Conservation (phyloP, 2,888 invertebrate species). For the Brenthis hecate region DNA sequence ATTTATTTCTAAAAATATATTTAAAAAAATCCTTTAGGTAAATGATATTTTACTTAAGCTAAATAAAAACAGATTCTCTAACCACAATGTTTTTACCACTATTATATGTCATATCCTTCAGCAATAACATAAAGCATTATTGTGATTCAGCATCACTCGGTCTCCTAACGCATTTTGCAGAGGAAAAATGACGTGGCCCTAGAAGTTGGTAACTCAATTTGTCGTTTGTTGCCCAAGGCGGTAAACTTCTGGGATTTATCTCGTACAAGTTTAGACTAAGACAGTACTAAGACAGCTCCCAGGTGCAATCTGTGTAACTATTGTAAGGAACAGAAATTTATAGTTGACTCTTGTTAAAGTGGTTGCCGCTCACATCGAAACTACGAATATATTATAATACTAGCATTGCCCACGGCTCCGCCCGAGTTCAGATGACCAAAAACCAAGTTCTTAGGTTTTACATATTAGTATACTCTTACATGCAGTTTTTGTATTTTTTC, state of each 20-base stretch:
- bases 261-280: conserved; percentile 65
- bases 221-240: conserved; percentile 53
- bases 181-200: conserved; percentile 50
- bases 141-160: background rate
- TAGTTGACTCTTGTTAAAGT: conserved; percentile 57
- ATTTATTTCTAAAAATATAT: too few species aligned
- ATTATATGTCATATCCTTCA: too few species aligned
- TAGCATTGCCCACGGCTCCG: background rate
- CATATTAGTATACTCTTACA: too few species aligned
- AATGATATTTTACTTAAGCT: too few species aligned
- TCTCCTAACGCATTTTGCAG: conserved; percentile 33
- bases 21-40: too few species aligned
- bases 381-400: background rate
- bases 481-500: too few species aligned
- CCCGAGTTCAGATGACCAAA: too few species aligned
- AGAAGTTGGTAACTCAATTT: conserved; percentile 66
- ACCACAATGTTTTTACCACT: too few species aligned
- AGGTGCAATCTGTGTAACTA: conserved; percentile 75
- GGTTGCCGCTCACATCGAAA: conserved; percentile 49
- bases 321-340: conserved; percentile 75
- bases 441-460: too few species aligned
- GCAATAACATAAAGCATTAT: too few species aligned
- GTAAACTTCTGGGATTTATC: conserved; percentile 64
- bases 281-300: conserved; percentile 67
- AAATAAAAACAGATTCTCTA: too few species aligned